These are phyloP conservation scores for Proisotoma minuta DNA, from an alignment of 2,888 invertebrate species.

Conservation along the genomic window DNA sequence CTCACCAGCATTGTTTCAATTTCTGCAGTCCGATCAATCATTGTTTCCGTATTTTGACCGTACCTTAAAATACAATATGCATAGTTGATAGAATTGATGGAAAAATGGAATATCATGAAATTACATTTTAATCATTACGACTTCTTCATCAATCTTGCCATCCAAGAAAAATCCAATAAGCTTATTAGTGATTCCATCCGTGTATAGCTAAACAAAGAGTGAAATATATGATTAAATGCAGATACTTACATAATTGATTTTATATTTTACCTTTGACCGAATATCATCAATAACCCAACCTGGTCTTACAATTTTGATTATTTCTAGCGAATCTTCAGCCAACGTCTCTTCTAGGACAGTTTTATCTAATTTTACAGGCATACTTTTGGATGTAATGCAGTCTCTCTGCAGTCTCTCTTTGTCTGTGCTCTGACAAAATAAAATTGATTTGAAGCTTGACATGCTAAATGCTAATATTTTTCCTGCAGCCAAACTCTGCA, in stretches of 20 bases:
- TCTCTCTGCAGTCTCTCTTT: no score
- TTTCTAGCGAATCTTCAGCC: slow-evolving; percentile 62
- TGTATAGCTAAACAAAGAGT: slow-evolving; percentile 71
- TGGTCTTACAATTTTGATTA: slow-evolving; percentile 66
- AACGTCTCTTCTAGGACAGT: slow-evolving; percentile 60
- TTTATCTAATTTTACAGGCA: neutral
- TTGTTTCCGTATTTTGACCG: slow-evolving; percentile 85
- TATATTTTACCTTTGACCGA: slow-evolving; percentile 66
- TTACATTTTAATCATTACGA: slow-evolving; percentile 72
- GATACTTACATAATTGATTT: neutral
- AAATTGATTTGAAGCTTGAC: no score
- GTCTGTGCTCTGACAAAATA: no score
- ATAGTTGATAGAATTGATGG: no score
- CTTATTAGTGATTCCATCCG: slow-evolving; percentile 91
- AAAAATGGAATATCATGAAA: no score
- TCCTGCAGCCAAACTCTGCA: no score
- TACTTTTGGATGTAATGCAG: neutral
- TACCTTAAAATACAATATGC: slow-evolving; percentile 53
- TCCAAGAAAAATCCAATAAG: slow-evolving; percentile 67
- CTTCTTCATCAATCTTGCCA: slow-evolving; percentile 57
- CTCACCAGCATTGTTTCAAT: slow-evolving; percentile 53
- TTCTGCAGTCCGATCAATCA: slow-evolving; percentile 84
- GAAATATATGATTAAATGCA: no score
- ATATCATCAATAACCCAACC: slow-evolving; percentile 63
- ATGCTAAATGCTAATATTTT: no score